Base-by-base conservation (phyloP, 2,888 invertebrate species). In the Drosophila histrio region DNA sequence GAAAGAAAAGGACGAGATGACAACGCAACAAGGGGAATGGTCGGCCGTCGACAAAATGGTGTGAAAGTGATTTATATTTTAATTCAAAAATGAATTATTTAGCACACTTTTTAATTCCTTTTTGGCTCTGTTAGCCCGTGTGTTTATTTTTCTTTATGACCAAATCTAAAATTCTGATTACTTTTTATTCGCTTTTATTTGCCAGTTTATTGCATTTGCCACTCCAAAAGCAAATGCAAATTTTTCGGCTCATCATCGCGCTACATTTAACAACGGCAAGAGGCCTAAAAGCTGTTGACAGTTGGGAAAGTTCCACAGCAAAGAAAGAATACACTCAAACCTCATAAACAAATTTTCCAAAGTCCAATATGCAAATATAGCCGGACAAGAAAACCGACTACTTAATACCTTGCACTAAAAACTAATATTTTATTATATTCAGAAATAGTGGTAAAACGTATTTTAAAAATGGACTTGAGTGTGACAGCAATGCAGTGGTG, bases 11-110 rank as follows among this genome's bases (percentile, higher is more conserved):
- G 36, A 61, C 62, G 54, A 53, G 7, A 60, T 39, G 63, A 66
- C 44, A 53, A 54, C 41, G 39, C 50, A 17, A 36, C 36, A 44
- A 47, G 57, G 34, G 49, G 15, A 11, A 39, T 69, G 53, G 52
- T 30, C 56, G 65, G 49, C 57, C 54, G 67, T 69, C 73, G 64
- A 82, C 86, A 87, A 85, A 80, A 88, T 86, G 84, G 85, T 86
- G 86, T 80, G 89, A 88, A 88, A 86, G 89, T 89, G 88, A 88
- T 88, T 88, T 89, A 88, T 89, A 88, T 88, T 87, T 86, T 84
- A 89, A 84, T 88, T 89, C 82, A 72, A 77, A 87, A 89, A 88
- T 89, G 87, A 89, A 89, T 89, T 89, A 89, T 89, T 89, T 87
- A 89, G 77, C 77, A 74, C 83, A 87, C 77, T 89, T 88, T 88